These are phyloP conservation scores for Alligator sinensis DNA, from an alignment of 2,113 vertebrate species.

Conservation along the genomic window DNA sequence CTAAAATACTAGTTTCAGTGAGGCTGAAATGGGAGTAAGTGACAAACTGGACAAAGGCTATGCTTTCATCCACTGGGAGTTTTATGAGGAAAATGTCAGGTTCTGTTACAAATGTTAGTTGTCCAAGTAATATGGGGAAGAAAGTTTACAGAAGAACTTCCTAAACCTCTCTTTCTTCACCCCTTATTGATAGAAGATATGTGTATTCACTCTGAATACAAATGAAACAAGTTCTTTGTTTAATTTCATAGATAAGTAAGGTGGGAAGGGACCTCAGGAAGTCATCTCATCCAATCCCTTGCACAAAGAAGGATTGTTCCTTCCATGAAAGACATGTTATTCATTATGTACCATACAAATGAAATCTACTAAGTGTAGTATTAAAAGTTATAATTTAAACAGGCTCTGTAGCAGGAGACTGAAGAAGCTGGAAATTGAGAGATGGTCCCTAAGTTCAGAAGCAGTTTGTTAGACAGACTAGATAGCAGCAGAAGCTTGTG, in stretches of 20 bases:
- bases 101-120: not conserved
- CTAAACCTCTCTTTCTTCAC: not conserved
- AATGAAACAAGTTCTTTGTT: not conserved
- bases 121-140: not conserved
- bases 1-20: not conserved
- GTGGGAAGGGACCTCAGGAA: too few relatives aligned
- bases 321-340: too few relatives aligned
- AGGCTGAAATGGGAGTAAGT: not conserved
- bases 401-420: too few relatives aligned
- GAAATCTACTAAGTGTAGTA: too few relatives aligned
- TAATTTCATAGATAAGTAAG: not conserved
- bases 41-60: fast-evolving
- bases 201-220: not conserved
- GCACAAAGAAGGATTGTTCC: too few relatives aligned
- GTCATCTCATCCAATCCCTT: too few relatives aligned
- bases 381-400: too few relatives aligned
- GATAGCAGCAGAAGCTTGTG: too few relatives aligned
- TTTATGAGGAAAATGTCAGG: not conserved
- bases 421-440: too few relatives aligned
- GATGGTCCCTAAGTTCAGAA: too few relatives aligned
- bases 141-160: not conserved
- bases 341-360: too few relatives aligned
- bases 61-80: not conserved
- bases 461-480: too few relatives aligned
- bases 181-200: not conserved